A percentile compares a stretch with the other conserved stretches of the same genome.
Evolutionary conservation across 2,888 invertebrate species (phyloP).

Genomic region (Eupsilia transversa): DNA sequence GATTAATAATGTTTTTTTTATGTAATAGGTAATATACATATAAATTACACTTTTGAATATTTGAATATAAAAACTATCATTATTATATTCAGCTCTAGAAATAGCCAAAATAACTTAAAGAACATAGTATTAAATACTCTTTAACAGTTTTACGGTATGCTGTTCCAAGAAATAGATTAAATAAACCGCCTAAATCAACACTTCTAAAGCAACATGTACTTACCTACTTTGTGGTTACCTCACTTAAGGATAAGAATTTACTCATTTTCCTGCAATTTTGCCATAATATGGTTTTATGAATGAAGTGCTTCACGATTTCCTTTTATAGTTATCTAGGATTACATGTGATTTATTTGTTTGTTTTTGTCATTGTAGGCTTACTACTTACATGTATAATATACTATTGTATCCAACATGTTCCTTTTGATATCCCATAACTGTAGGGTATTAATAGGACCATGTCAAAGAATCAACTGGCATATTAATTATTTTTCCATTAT

Average conservation of each 20-base stretch:
- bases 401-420: too few relatives aligned
- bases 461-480: too few relatives aligned
- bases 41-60: too few relatives aligned
- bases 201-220: background rate
- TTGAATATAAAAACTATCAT: too few relatives aligned
- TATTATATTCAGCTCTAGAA: too few relatives aligned
- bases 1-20: too few relatives aligned
- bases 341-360: constrained; percentile 25
- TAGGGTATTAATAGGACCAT: too few relatives aligned
- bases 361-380: background rate
- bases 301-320: constrained; percentile 30
- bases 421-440: too few relatives aligned
- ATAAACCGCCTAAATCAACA: background rate
- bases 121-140: too few relatives aligned
- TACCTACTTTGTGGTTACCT: constrained; percentile 30
- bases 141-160: background rate
- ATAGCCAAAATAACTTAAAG: too few relatives aligned
- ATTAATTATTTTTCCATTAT: too few relatives aligned
- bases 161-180: constrained; percentile 5
- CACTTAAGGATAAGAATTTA: constrained; percentile 1
- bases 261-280: constrained; percentile 46
- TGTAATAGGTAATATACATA: too few relatives aligned
- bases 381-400: background rate
- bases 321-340: background rate
- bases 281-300: constrained; percentile 30